Base-by-base conservation (phyloP, 2,888 invertebrate genomes). In the Syritta pipiens region DNA sequence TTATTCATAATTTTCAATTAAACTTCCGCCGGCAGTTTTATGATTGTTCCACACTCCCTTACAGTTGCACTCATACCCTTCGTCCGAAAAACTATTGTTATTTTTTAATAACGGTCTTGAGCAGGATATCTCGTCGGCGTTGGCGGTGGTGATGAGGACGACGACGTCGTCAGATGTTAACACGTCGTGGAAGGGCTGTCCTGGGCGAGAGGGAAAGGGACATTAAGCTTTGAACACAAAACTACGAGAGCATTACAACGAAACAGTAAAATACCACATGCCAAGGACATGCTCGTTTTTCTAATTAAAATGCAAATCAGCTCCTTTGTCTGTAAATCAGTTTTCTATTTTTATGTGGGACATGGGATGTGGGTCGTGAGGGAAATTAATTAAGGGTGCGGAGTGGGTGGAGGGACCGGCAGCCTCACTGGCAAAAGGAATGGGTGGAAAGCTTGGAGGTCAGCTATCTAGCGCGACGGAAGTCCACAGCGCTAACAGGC, bases 301-400 rank as follows among this genome's bases (percentile, higher is more conserved):
- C 63, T 71, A 77, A 77, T 77, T 71, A 71, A 77, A 71, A 77
- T 77, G 77, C 59, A 77, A 77, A 77, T 77, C 35, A 71, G 77
- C 9, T 20, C 71, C 30, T 59, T 77, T 77, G 76, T 71, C 51
- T 42, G 63, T 32, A 69, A 76, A 55, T 69, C 62, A 59, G 44
- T 55, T 32, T 49, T 55, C 19, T 24, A 19, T 57, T 57, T 22
- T 49, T 24, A 32, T 26, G 7, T 32, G 12, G 53, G 2, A 28
- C 10, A 30, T 62, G 12, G 37, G 26, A 1, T 37, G 26, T 40
- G 35, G 12, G 19, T 37, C n/a, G n/a, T 20, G 24, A 44, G 19
- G 22, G n/a, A 44, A 44, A 37, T 37, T 1, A 17, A 37, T 17
- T 37, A 37, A 37, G 9, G 37, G n/a, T n/a, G n/a, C n/a, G n/a